Evolutionary conservation across 2,888 invertebrate species (phyloP).

Genomic region (Drosophila parthenogenetica): DNA sequence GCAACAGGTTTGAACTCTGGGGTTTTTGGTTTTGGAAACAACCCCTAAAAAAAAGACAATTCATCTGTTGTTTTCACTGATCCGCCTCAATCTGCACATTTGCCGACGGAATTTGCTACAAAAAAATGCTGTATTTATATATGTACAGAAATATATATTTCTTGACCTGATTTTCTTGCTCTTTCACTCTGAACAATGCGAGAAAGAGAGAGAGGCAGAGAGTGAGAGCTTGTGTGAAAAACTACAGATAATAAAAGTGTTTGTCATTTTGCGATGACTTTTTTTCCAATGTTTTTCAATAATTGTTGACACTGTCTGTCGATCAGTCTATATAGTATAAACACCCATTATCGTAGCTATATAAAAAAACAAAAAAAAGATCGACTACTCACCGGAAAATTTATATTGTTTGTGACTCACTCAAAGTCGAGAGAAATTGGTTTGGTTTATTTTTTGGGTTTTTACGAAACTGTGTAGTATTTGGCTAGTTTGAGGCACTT

Average conservation of each 20-base stretch:
- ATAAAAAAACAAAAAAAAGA: background rate
- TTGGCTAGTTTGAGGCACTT: conserved; percentile 45
- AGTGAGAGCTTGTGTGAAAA: background rate
- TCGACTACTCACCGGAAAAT: conserved; percentile 76
- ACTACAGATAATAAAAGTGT: conserved; percentile 13
- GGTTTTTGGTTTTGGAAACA: conserved; percentile 17
- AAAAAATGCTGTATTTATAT: conserved; percentile 11
- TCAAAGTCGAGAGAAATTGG: conserved; percentile 37
- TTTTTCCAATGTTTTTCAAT: conserved; percentile 14
- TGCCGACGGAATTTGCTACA: conserved; percentile 33
- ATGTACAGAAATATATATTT: conserved; percentile 21
- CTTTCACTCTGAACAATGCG: background rate
- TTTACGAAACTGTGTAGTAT: conserved; percentile 34
- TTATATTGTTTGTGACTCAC: conserved; percentile 68
- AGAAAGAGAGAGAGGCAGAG: too few relatives aligned
- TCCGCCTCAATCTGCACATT: conserved; percentile 17
- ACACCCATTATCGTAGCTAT: conserved; percentile 12
- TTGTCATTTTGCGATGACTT: conserved; percentile 1
- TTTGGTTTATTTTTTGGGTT: background rate
- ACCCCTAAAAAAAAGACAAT: conserved; percentile 36
- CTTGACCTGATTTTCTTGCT: conserved; percentile 53
- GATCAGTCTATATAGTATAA: background rate
- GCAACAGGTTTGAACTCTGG: conserved; percentile 13
- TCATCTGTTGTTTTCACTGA: conserved; percentile 17
- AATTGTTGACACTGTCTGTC: conserved; percentile 13